Percentiles rank a stretch among this genome's conserved stretches.
Evolutionary conservation across 1,140 invertebrate genomes (phyloP).

Genomic region (Kradibia gibbosae): DNA sequence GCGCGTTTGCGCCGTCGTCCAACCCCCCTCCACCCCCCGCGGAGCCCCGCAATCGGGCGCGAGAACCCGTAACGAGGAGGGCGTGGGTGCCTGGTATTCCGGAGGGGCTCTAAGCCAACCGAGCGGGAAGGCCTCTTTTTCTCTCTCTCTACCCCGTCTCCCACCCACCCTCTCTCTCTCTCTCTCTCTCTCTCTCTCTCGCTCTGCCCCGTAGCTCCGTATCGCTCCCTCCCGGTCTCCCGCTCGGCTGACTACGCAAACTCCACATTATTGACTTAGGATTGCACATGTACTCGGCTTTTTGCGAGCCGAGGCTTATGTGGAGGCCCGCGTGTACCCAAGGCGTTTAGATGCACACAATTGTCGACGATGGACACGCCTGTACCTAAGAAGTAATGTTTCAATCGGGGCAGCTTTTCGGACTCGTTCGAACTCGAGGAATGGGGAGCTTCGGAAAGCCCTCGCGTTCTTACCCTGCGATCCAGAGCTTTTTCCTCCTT

Average conservation of each 20-base stretch:
- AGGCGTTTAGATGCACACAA: conserved; percentile 11
- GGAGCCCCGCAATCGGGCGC: too few relatives aligned
- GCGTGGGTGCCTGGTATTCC: neutral
- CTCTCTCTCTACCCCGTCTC: too few relatives aligned
- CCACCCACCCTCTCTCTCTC: too few relatives aligned
- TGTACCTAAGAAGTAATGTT: conserved; percentile 26
- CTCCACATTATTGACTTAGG: conserved; percentile 72
- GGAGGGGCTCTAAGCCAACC: neutral
- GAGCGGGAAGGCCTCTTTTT: neutral
- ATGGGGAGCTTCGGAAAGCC: neutral
- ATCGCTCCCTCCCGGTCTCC: too few relatives aligned
- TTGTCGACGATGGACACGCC: conserved; percentile 37
- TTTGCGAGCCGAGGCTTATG: conserved; percentile 47
- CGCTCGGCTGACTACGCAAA: conserved; percentile 62
- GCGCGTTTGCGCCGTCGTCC: neutral
- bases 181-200: too few relatives aligned
- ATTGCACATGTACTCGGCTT: conserved; percentile 48
- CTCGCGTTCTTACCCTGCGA: neutral
- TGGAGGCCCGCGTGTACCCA: conserved; percentile 49
- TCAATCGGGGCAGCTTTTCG: conserved; percentile 28
- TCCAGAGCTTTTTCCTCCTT: too few relatives aligned
- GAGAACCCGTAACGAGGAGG: neutral
- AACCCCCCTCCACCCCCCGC: too few relatives aligned
- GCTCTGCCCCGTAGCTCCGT: too few relatives aligned
- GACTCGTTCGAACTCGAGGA: neutral